Base-by-base conservation (phyloP, 2,888 invertebrate species). In the Lochmaea crataegi region DNA sequence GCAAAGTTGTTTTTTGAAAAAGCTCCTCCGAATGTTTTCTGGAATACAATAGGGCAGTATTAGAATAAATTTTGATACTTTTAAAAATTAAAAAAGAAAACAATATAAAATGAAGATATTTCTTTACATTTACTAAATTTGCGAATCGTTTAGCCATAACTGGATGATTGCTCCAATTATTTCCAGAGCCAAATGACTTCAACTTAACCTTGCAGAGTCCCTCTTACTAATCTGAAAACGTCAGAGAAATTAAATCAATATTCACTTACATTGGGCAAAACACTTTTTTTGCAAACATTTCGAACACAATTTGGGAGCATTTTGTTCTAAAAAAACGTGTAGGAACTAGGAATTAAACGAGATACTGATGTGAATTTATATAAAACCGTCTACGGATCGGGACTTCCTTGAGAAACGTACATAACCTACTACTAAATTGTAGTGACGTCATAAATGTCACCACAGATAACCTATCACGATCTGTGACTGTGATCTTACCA, bases 291-390 rank as follows among this genome's bases (percentile, higher is more conserved):
- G 79, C 86, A 84, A 66, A 87, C 78, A 76, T 82, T 84, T 81
- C 86, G 84, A 74, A 87, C 82, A 82, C 86, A 88, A 76, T 82
- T 85, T 45, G 88, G 87, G 77, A 88, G 84, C 88, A 88, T 88
- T 81, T 84, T 84, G 60, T 16, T 64, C 10, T n/a, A 63, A 48
- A 26, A 67, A 67, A 7, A n/a, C 60, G 14, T 38, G 14, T 14
- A 38, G 32, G 32, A 38, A 38, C 1, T 38, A 38, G 32, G 7
- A 0, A 32, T 38, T 60, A 10, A 38, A 32, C 4, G 14, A 26
- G 12, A 22, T 2, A 18, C 22, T 56, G 12, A 60, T 7, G 3
- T 10, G 9, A 38, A 38, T 32, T 60, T 60, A 60, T 60, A 12
- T 51, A 51, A 53, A 53, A 10, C 2, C 14, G 26, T 38, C 38